These are phyloP conservation scores for Melanostoma mellinum DNA, from an alignment of 2,888 invertebrate species.

Conservation along the genomic window DNA sequence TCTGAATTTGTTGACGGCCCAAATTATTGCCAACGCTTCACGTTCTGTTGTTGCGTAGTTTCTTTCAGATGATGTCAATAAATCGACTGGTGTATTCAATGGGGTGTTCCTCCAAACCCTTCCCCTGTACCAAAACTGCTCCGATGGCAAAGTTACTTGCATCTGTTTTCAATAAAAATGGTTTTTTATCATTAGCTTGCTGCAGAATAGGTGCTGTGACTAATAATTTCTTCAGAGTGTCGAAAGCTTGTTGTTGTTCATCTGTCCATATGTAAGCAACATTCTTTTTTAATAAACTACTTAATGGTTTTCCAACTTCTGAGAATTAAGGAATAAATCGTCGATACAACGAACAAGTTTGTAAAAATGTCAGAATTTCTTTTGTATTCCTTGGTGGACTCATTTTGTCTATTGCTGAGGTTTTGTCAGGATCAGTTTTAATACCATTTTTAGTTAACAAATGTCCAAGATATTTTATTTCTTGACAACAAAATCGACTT, in stretches of 20 bases:
- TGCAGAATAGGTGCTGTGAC: slow-evolving; percentile 72
- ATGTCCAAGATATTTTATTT: slow-evolving; percentile 75
- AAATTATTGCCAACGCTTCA: slow-evolving; percentile 75
- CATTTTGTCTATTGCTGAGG: background rate
- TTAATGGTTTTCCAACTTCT: slow-evolving; percentile 74
- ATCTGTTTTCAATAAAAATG: slow-evolving; percentile 16
- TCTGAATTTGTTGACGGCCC: slow-evolving; percentile 22
- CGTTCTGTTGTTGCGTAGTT: slow-evolving; percentile 76
- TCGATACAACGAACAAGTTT: slow-evolving; percentile 47
- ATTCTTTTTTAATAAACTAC: slow-evolving; percentile 74
- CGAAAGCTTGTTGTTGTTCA: slow-evolving; percentile 37
- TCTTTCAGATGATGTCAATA: background rate
- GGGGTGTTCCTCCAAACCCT: slow-evolving; percentile 7
- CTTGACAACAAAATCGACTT: slow-evolving; percentile 13
- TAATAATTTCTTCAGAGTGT: slow-evolving; percentile 39
- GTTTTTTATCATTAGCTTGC: slow-evolving; percentile 2
- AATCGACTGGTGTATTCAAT: background rate
- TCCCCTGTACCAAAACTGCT: slow-evolving; percentile 18
- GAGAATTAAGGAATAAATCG: slow-evolving; percentile 51
- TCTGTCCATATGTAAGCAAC: slow-evolving; percentile 32
- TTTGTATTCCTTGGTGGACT: background rate
- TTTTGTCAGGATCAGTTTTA: slow-evolving; percentile 26
- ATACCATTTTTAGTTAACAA: slow-evolving; percentile 47
- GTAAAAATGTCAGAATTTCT: background rate
- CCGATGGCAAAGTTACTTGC: slow-evolving; percentile 14